Percentiles rank a stretch among this genome's conserved stretches.
phyloP scores from a whole-genome alignment of 2,888 invertebrate species.

The Melangyna quadrimaculata region DNA sequence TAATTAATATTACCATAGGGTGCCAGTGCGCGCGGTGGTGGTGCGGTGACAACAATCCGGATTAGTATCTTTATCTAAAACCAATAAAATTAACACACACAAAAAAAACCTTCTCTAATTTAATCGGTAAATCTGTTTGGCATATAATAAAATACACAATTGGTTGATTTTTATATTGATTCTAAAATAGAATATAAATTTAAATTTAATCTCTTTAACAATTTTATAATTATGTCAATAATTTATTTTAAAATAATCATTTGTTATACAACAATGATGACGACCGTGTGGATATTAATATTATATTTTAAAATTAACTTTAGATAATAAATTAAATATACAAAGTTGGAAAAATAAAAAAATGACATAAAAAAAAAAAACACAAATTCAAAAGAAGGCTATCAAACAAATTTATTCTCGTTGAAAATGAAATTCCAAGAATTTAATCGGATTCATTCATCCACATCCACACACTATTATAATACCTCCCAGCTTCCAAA shows the following conservation, averaged over 20 bases:
- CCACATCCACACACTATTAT: constrained; percentile 13
- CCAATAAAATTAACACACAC: neutral
- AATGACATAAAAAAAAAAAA: constrained; percentile 1
- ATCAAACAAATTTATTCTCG: constrained; percentile 41
- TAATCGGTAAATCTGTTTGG: neutral
- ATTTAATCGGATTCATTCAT: constrained; percentile 57
- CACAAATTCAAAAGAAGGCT: too few relatives aligned
- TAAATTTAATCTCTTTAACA: constrained; percentile 5
- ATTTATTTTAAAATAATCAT: constrained; percentile 10
- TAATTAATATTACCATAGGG: constrained; percentile 9
- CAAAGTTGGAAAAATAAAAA: neutral
- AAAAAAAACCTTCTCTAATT: neutral
- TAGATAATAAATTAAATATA: constrained; percentile 41
- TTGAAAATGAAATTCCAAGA: constrained; percentile 58
- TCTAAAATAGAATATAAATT: neutral
- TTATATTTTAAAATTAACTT: constrained; percentile 9
- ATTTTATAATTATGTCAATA: constrained; percentile 22
- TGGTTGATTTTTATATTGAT: constrained; percentile 2
- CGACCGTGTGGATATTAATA: neutral
- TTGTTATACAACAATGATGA: neutral
- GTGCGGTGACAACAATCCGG: constrained; percentile 3
- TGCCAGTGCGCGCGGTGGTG: neutral
- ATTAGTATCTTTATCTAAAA: constrained; percentile 14
- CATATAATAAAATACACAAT: constrained; percentile 13
- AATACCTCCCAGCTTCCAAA: constrained; percentile 59